Conservation (phyloP, 1,140 invertebrate species). For the Chlorops oryzae region DNA sequence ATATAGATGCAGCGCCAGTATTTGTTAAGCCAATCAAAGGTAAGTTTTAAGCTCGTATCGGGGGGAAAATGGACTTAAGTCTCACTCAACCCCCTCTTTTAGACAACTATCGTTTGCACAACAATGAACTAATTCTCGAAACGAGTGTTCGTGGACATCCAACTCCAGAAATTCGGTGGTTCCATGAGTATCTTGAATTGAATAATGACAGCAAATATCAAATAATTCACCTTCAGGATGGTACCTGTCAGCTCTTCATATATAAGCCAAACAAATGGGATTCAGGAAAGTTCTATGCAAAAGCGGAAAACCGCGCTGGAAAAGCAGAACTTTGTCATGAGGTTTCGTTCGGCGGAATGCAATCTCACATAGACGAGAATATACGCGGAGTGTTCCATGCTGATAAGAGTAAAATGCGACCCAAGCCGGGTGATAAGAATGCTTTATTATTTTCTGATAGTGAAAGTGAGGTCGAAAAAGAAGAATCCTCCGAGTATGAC, state of each 20-base stretch:
- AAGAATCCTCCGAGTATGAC: conserved; percentile 33
- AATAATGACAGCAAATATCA: conserved; percentile 30
- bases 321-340: conserved; percentile 40
- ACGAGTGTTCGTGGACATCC: conserved; percentile 65
- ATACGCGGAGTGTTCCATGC: conserved; percentile 47
- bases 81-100: background rate
- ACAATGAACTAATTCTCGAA: conserved; percentile 44
- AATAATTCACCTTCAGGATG: conserved; percentile 37
- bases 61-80: background rate
- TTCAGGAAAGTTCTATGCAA: conserved; percentile 40
- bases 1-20: conserved; percentile 38
- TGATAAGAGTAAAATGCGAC: conserved; percentile 36
- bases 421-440: conserved; percentile 33
- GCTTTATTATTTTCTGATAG: too few relatives aligned
- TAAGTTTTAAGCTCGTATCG: conserved; percentile 26
- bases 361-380: conserved; percentile 41
- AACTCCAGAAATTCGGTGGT: conserved; percentile 76
- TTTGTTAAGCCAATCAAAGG: conserved; percentile 46
- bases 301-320: conserved; percentile 40
- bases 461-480: conserved; percentile 20
- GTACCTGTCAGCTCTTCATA: conserved; percentile 37
- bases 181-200: conserved; percentile 66
- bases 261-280: conserved; percentile 38
- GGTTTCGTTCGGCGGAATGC: conserved; percentile 38
- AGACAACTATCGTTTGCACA: conserved; percentile 45